phyloP scores from a whole-genome alignment of 2,113 vertebrate species.

The Sarotherodon lohbergeri region DNA sequence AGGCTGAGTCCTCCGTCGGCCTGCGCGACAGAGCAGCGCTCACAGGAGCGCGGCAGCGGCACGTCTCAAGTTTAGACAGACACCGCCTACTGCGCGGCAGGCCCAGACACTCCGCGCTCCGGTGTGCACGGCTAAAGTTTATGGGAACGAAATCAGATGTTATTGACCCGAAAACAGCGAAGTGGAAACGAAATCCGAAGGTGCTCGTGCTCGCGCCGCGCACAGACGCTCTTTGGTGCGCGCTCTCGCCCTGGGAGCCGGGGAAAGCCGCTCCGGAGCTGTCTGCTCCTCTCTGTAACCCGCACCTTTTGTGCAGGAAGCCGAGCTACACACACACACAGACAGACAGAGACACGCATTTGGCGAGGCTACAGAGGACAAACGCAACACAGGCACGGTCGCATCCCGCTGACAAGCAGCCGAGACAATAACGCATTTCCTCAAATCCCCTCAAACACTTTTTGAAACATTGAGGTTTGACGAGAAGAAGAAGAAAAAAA shows the following conservation, averaged over 20 bases:
- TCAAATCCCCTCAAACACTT: background rate
- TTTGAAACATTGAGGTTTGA: background rate
- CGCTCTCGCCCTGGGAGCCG: background rate
- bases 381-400: background rate
- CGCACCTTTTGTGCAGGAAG: constrained; percentile 62
- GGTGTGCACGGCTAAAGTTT: constrained; percentile 6
- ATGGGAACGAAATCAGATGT: background rate
- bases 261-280: constrained; percentile 26
- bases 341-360: background rate
- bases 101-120: background rate
- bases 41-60: constrained; percentile 2
- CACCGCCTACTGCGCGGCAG: constrained; percentile 48
- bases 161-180: background rate
- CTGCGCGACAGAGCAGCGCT: background rate
- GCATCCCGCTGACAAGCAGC: background rate
- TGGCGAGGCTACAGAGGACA: background rate
- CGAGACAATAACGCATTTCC: background rate
- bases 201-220: background rate
- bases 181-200: background rate
- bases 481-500: background rate
- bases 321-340: background rate
- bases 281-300: constrained; percentile 10
- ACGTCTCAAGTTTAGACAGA: constrained; percentile 58
- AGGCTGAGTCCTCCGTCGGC: background rate
- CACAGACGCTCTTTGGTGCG: constrained; percentile 29